Base-by-base conservation (phyloP, 64 coral and sea anemone species). In the Platygyra sinensis region DNA sequence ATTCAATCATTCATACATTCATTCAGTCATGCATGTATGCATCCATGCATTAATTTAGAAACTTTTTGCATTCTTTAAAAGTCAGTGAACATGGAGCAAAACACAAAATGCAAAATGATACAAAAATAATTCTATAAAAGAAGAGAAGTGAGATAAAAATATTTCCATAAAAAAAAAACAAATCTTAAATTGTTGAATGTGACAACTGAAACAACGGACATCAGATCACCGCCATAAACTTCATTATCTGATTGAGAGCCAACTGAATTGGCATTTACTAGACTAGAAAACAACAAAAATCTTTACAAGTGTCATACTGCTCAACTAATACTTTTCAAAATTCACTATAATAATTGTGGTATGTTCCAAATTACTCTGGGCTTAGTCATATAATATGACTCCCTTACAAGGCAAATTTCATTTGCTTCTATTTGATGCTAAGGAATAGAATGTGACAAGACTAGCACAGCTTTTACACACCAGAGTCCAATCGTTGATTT, bases 41-140 rank as follows among this genome's bases (percentile, higher is more conserved):
- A 46, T 27, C 5, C n/a, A 65, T 19, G 22, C 19, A 62, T 16
- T 14, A 16, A 83, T 49, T 67, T 33, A 36, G 42, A 46, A 5
- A 46, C 42, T 83, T 57, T 57, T 16, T 15, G 54, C 54, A 57
- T 57, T 57, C 54, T 57, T 57, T 57, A 12, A 57, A 57, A 57
- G 54, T 57, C 54, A 57, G 1, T 57, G 54, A 57, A 57, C 54
- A 57, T 57, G 54, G 12, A 57, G 54, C 54, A 57, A 57, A 36
- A 55, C 52, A 55, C 52, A 55, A 55, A 57, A 60, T 30, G 60
- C 30, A 67, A 61, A 65, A 67, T 19, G 16, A 24, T 83, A 83
- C 80, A 83, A 83, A 83, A 83, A 83, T 83, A 83, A 67, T 30
- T 13, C 19, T 67, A 8, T 67, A 31, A 67, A 46, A 10, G 22